Evolutionary conservation across 2,797 vertebrate species (phyloP).

Genomic region (Helarctos malayanus): DNA sequence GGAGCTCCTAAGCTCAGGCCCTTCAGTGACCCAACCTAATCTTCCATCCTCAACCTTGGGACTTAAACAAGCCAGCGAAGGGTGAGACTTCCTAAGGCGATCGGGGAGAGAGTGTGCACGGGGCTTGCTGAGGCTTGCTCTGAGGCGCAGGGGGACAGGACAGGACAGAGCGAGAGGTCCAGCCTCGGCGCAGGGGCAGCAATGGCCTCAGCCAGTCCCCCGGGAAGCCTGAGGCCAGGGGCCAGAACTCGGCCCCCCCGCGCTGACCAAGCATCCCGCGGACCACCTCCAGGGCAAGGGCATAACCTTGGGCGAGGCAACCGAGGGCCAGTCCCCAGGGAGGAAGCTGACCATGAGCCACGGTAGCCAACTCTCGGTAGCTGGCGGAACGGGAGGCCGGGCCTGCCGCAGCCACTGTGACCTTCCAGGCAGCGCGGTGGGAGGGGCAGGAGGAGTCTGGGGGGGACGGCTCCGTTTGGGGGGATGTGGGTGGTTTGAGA

Average conservation of each 20-base stretch:
- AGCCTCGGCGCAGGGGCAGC: accelerated
- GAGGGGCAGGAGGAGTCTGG: neutral
- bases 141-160: neutral
- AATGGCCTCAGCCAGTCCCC: neutral
- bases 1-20: constrained; percentile 49
- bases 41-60: constrained; percentile 92
- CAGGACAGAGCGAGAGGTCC: neutral
- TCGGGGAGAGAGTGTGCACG: accelerated
- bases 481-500: neutral
- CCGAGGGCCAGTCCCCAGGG: neutral
- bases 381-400: neutral
- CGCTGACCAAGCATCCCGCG: neutral
- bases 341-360: neutral
- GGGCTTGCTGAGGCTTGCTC: accelerated
- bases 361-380: neutral
- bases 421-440: neutral
- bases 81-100: neutral
- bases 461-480: neutral
- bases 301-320: neutral
- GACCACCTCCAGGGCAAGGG: neutral
- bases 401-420: neutral
- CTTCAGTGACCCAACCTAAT: constrained; percentile 91
- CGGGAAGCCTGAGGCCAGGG: neutral
- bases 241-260: neutral
- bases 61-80: constrained; percentile 89